Evolutionary conservation across 2,113 vertebrate genomes (phyloP), one percentile per base, ranked within the genome.

Genomic region (Pygoscelis antarcticus): DNA sequence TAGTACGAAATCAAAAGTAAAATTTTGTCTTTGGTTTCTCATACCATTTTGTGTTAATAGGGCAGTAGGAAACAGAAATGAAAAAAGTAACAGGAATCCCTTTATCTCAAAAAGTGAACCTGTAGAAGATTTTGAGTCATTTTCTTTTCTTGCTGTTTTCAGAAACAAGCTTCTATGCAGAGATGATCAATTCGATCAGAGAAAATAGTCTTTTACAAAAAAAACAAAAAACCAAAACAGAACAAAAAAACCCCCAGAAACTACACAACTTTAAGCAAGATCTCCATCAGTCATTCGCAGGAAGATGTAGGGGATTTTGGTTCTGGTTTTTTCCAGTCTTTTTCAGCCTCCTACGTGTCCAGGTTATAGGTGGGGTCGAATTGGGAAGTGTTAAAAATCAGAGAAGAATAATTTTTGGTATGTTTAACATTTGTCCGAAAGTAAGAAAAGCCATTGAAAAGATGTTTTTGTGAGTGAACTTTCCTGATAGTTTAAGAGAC

Each of bases 311-410:
- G 46, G 38, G 36, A 89, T 92, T 92, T 93, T 47, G 75, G 36
- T 76, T 96, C 66, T 94, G 0, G 23, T 68, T 96, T 94, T 94
- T 92, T 40, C 49, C 57, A 69, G 54, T 94, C 42, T 90, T 96
- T 94, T 95, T 82, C 75, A 94, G 60, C 78, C 71, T 97, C 66
- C 95, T 95, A 89, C 82, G 3, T 1, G 11, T 96, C 89, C 94
- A 82, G 54, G 29, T 91, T 91, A 64, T 95, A 93, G 89, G 62
- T 91, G 87, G 87, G 66, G 71, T 96, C 87, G 91, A 84, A 55
- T 40, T 79, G 81, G 40, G 91, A 93, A 90, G 91, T 20, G 4
- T 83, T 95, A 96, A 93, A 95, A 96, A 77, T 70, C 46, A 40
- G 80, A 81, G 74, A 82, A 79, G 40, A 89, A 81, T 36, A 62